A percentile compares a stretch with the other conserved stretches of the same genome.
Conservation (phyloP, 1,140 invertebrate genomes). For the Drosophila sulfurigaster region DNA sequence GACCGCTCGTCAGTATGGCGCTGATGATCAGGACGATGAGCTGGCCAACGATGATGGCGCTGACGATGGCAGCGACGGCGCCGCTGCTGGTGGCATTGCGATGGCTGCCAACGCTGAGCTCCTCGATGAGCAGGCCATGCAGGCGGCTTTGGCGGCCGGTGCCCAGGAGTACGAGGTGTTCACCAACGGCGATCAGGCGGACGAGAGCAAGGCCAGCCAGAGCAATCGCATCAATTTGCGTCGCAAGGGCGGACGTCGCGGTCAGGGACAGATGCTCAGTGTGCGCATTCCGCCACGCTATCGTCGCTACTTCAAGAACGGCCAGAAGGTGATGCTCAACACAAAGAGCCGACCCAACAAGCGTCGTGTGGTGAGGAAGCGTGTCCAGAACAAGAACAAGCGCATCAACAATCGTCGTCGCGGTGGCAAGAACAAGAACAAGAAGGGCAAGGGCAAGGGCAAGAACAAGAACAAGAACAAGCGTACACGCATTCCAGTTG, state of each 20-base stretch:
- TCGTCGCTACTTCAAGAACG: conserved; percentile 81
- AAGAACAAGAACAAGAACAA: conserved; percentile 63
- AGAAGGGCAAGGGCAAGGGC: conserved; percentile 57
- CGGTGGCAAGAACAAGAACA: conserved; percentile 56
- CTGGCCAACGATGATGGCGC: conserved; percentile 20
- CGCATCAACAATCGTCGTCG: conserved; percentile 50
- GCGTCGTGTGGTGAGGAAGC: conserved; percentile 68
- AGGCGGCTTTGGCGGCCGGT: conserved; percentile 73
- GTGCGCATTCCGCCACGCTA: conserved; percentile 75
- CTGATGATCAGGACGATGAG: conserved; percentile 22
- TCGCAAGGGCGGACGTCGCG: conserved; percentile 70
- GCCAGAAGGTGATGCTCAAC: conserved; percentile 79
- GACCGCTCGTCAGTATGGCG: neutral
- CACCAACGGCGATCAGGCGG: conserved; percentile 43
- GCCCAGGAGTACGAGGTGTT: conserved; percentile 79
- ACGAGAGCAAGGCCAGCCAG: conserved; percentile 66
- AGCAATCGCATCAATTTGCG: conserved; percentile 68
- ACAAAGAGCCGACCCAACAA: conserved; percentile 58
- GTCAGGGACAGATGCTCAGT: conserved; percentile 69
- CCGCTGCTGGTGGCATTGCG: conserved; percentile 23
- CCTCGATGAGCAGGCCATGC: conserved; percentile 70
- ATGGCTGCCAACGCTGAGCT: conserved; percentile 56
- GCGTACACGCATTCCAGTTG: conserved; percentile 60
- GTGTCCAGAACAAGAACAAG: conserved; percentile 54
- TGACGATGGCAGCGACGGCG: conserved; percentile 3